Base-by-base conservation (phyloP, 1,140 invertebrate genomes). In the Oreohelix idahoensis region DNA sequence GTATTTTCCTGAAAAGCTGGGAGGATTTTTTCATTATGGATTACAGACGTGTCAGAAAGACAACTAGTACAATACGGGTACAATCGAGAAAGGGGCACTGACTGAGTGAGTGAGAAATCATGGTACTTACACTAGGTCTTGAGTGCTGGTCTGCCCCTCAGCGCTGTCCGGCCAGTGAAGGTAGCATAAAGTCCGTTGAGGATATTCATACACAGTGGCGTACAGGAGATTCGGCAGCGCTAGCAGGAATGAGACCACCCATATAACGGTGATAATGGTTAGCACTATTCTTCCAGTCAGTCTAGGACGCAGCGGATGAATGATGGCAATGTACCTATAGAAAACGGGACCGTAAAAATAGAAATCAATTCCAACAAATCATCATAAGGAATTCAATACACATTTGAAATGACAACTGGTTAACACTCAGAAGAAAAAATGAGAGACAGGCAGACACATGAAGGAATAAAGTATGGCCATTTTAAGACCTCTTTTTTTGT, bases 241-340 rank as follows among this genome's bases (percentile, higher is more conserved):
- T 13, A 98, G 92, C 0, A 95, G 90, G 88, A 95, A 95, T 51
- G 96, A 96, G 17, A 95, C 93, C 26, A 95, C 86, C 97, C 97
- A 98, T 75, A 98, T 97, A 45, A 95, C 92, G 26, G 94, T 92
- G 70, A 98, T 95, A 80, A 96, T 95, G 26, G 96, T 93, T 58
- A 96, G 92, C 0, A 97, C 96, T 70, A 95, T 95, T 2, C 94
- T 94, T 84, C 96, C 95, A 0, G 96, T 96, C 94, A 97, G 96
- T 77, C 97, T 93, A 15, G 96, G 96, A 84, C 96, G 94, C 83
- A 98, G 94, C 2, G 97, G 97, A 88, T 96, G 94, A 51, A 98
- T 96, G 80, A 98, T 98, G 13, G 97, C 97, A 92, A 97, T 95
- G 90, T 98, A 98, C 92, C 97, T 98, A 94, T 45, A n/a, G 82